These are phyloP conservation scores for Zaprionus tsacasi DNA, from an alignment of 1,140 invertebrate species.

Conservation along the genomic window DNA sequence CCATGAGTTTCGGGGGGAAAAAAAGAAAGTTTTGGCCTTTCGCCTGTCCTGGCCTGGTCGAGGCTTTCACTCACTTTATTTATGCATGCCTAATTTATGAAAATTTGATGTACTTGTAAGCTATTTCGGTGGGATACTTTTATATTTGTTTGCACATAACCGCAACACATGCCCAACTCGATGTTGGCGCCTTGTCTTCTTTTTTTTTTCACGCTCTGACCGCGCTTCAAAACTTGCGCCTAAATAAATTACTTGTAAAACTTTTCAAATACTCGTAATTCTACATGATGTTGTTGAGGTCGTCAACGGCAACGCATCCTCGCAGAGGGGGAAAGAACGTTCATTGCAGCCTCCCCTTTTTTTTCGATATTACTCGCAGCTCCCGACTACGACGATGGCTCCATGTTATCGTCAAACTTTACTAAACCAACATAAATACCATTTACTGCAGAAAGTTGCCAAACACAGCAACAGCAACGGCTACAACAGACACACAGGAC, in stretches of 20 bases:
- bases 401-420: constrained; percentile 75
- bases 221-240: constrained; percentile 76
- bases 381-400: not conserved
- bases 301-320: constrained; percentile 67
- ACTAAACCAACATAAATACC: constrained; percentile 82
- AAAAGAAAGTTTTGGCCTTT: constrained; percentile 61
- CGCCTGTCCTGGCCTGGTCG: not conserved
- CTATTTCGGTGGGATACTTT: constrained; percentile 80
- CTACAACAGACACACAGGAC: constrained; percentile 30
- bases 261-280: constrained; percentile 83
- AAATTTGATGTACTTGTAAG: constrained; percentile 83
- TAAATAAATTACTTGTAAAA: constrained; percentile 83
- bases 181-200: constrained; percentile 20
- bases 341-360: constrained; percentile 45
- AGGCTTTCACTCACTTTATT: constrained; percentile 58
- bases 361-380: constrained; percentile 44
- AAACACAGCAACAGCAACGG: constrained; percentile 22
- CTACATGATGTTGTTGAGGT: constrained; percentile 81
- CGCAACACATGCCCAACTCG: constrained; percentile 68
- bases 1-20: not conserved
- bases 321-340: constrained; percentile 4
- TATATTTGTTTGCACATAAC: constrained; percentile 82
- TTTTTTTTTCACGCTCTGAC: constrained; percentile 53
- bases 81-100: constrained; percentile 83
- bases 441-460: constrained; percentile 78